phyloP scores from a whole-genome alignment of 2,888 invertebrate species.

The Phaedon cochleariae region DNA sequence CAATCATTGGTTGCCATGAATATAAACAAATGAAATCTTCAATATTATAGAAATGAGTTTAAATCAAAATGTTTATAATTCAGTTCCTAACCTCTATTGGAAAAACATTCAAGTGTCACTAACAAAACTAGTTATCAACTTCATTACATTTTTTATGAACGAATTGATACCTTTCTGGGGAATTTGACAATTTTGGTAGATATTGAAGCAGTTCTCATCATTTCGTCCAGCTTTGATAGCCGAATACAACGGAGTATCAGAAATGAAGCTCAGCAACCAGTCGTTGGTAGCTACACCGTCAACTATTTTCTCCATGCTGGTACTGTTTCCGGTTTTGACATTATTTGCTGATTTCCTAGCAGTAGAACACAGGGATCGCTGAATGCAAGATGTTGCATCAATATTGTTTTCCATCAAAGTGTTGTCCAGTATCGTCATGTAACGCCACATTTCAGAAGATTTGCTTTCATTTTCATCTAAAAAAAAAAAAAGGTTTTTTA shows the following conservation, averaged over 20 bases:
- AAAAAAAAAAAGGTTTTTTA: no score
- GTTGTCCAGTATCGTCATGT: conserved; percentile 60
- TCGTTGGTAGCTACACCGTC: conserved; percentile 63
- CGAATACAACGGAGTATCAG: conserved; percentile 65
- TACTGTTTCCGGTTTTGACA: conserved; percentile 57
- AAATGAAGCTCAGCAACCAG: conserved; percentile 59
- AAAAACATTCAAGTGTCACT: neutral
- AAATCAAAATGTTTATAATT: no score
- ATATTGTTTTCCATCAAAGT: conserved; percentile 67
- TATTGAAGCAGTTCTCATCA: conserved; percentile 37
- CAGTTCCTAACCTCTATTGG: no score
- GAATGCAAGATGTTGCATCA: conserved; percentile 70
- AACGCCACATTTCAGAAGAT: conserved; percentile 23
- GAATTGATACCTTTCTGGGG: conserved; percentile 30
- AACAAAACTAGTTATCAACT: neutral
- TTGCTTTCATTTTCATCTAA: no score
- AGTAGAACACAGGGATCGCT: conserved; percentile 67
- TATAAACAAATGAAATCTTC: no score
- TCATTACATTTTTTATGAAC: conserved; percentile 15
- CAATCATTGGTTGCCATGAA: no score
- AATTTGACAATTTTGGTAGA: conserved; percentile 43
- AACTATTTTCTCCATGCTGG: conserved; percentile 63
- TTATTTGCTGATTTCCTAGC: conserved; percentile 61
- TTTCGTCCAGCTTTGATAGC: conserved; percentile 64
- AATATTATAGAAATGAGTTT: no score